Evolutionary conservation across 92 coral and sea anemone species (phyloP), one percentile per base, ranked within the genome.

Genomic region (Zoanthus gigantus): DNA sequence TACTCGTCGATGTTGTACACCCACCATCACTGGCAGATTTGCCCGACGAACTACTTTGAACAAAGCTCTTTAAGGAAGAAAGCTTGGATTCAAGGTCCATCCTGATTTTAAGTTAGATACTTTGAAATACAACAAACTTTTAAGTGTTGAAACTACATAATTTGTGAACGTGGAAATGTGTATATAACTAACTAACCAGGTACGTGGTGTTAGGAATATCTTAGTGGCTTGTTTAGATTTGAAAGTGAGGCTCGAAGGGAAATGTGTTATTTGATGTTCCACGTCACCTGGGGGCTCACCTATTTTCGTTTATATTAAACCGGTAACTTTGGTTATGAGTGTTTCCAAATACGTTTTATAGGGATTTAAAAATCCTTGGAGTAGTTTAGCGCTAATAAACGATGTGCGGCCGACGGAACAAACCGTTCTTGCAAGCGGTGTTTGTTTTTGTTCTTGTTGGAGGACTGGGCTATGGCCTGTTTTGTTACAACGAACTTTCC

Each of bases 11-110:
- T 12, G 60, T 50, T 0, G 56, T 34, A 11, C 29, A 56, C 50
- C 15, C 86, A 9, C 89, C 89, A 16, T 85, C 44, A 44, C 82
- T 78, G 0, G 94, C 82, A 1, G 84, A 76, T 91, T 82, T 93
- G 34, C 94, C 89, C 18, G 98, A 85, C 7, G 94, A 92, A 78
- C 97, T 95, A 87, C 90, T 91, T 16, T 92, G 85, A 74, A 95
- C 89, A 77, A 93, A 97, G 47, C 90, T 95, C 82, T 94, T 95
- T 17, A 97, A 90, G 37, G 97, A 97, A 69, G 93, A 96, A 18
- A 97, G 87, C 74, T 97, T 97, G 2, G 95, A 86, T 72, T 97
- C 99, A 78, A 97, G 83, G 71, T 92, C 94, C 96, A 94, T 94
- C 18, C 23, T 68, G 37, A 18, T 44, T 78, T 6, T 16, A 60